Conservation (phyloP, 2,113 vertebrate genomes). For the Catagonus wagneri region DNA sequence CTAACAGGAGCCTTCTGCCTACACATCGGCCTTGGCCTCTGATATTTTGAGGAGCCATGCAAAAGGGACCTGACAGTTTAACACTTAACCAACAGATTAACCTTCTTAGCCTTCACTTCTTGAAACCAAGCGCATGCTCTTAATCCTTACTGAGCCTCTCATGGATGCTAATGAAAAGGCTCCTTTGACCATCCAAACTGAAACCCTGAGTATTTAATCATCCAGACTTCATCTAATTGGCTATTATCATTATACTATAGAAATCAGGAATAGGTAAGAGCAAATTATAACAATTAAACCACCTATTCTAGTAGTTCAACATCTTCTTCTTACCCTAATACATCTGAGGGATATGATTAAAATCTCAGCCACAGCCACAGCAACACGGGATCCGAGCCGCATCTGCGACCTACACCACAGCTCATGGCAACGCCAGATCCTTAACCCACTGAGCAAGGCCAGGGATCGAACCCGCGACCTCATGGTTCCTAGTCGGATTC, state of each 20-base stretch:
- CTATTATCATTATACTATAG: slow-evolving; percentile 51
- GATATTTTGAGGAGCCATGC: slow-evolving; percentile 56
- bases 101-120: slow-evolving; percentile 58
- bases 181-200: slow-evolving; percentile 53
- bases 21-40: neutral
- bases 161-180: slow-evolving; percentile 64
- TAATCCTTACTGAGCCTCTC: slow-evolving; percentile 61
- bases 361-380: too few relatives aligned
- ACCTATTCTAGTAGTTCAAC: slow-evolving; percentile 44
- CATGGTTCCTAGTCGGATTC: too few relatives aligned
- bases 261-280: slow-evolving; percentile 60
- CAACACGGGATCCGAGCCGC: too few relatives aligned
- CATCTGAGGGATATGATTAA: neutral
- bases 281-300: slow-evolving; percentile 38
- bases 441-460: too few relatives aligned
- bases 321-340: slow-evolving; percentile 36
- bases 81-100: slow-evolving; percentile 47
- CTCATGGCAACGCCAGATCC: too few relatives aligned
- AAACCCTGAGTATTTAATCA: slow-evolving; percentile 65
- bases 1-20: neutral
- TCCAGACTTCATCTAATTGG: slow-evolving; percentile 24
- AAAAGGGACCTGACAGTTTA: slow-evolving; percentile 53
- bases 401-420: too few relatives aligned
- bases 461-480: too few relatives aligned
- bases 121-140: slow-evolving; percentile 31